Evolutionary conservation across 2,797 vertebrate genomes (phyloP), one percentile per base, ranked within the genome.

Genomic region (Apogon talboti): DNA sequence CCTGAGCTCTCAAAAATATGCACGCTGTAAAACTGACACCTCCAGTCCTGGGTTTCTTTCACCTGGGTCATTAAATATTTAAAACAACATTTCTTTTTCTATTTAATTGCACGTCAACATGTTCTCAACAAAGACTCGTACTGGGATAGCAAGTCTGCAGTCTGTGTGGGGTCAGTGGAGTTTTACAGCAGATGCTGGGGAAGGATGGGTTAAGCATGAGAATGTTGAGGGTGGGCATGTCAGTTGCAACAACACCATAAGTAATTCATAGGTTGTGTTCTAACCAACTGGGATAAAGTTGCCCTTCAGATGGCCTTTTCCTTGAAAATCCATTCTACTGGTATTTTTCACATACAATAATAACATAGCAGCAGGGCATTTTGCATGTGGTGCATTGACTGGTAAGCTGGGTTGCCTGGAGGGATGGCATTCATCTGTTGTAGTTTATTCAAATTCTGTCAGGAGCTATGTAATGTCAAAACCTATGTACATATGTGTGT

Each of bases 301-400:
- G 87, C 82, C 90, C 89, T 93, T 92, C 86, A 89, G 33, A 80
- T 87, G 87, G 81, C 91, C 85, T 87, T 86, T 88, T 80, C 68
- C 53, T 76, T 48, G 58, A 84, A 87, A 79, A 59, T 63, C 45
- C 59, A 59, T 58, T 60, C 49, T 16, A 51, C 68, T 24, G 40
- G 50, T 11, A 5, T 74, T 76, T 52, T 21, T 74, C 68, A 66
- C 42, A 58, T 70, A 72, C 42, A 57, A 50, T 57, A 58, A 54
- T 54, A 74, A 41, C 59, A 64, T 59, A 12, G 12, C 78, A 63
- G 68, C 41, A n/a, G 63, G 76, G 54, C 13, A 18, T 56, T 71
- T 54, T 69, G 40, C 66, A 78, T 72, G 69, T 49, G 59, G 63
- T 55, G 55, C 54, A 80, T 74, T 84, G 78, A 76, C 84, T 76